Base-by-base conservation (phyloP, 2,888 invertebrate species). In the Hypolimnas misippus region DNA sequence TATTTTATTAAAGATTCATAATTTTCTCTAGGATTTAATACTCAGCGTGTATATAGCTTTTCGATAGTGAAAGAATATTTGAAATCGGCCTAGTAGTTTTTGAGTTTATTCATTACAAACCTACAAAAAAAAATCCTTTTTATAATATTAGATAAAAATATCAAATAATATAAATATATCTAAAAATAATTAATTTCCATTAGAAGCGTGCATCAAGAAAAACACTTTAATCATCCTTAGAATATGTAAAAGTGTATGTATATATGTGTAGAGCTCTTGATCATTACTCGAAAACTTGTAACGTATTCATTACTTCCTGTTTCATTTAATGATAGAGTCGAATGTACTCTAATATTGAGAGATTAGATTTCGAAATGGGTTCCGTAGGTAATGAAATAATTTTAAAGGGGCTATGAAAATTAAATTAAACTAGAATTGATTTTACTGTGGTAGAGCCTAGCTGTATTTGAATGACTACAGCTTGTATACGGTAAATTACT, bases 311-410 rank as follows among this genome's bases (percentile, higher is more conserved):
- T 55, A 42, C 42, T 55, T 40, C 44, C 46, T 38, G n/a, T 46
- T 21, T 42, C 44, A 59, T 54, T 46, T 35, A 59, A 59, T 53
- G 53, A 59, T 44, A 53, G 16, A 19, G 29, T 54, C 33, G 44
- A 54, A n/a, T 51, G 5, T 57, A 40, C n/a, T 49, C 25, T 29
- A 29, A 49, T 14, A 16, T 29, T 7, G 29, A 29, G 29, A 49
- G n/a, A 14, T 29, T 49, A 29, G n/a, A 29, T 1, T 2, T 7
- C 6, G 12, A 29, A 14, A 49, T 1, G 25, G 49, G 49, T 49
- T 29, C 49, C 14, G 49, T 14, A 8, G 3, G 3, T 0, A 29
- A 29, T 1, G 0, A 16, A 3, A 21, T 10, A 12, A 44, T 16
- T 25, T 25, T 25, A 25, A 7, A 7, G 8, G 7, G 19, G 10